Conservation (phyloP, 2,113 vertebrate species). For the Pelusios castaneus region DNA sequence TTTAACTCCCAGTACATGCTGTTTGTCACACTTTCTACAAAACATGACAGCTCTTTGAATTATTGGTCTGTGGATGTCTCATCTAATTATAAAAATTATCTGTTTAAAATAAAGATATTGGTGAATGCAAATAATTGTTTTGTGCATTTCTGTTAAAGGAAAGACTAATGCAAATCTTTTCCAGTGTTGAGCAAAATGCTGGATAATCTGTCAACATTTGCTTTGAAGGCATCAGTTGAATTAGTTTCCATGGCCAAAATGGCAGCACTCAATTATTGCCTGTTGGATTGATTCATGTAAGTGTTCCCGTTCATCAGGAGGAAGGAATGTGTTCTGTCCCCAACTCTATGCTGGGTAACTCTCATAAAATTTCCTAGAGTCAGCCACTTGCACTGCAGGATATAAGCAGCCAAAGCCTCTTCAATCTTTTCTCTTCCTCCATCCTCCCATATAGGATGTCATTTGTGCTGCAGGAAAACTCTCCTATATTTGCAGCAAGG, state of each 20-base stretch:
- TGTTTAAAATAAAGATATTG: constrained; percentile 34
- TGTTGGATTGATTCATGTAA: not conserved
- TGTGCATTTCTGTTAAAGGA: not conserved
- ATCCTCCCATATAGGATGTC: not conserved
- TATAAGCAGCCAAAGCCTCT: not conserved
- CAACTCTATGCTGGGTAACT: not conserved
- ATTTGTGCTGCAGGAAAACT: not conserved
- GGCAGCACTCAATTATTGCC: not conserved
- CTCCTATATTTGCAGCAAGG: not conserved
- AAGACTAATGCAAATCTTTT: not conserved
- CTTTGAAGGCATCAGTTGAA: not conserved
- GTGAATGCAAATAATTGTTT: not conserved
- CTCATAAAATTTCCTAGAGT: not conserved
- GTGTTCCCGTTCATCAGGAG: not conserved
- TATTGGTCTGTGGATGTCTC: constrained; percentile 39
- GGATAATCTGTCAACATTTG: not conserved
- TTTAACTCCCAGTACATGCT: constrained; percentile 40
- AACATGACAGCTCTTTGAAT: constrained; percentile 42
- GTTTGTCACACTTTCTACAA: constrained; percentile 39
- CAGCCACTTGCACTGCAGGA: not conserved
- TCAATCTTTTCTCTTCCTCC: not conserved
- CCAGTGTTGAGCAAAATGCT: not conserved
- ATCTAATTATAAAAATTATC: constrained; percentile 33
- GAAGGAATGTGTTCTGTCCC: not conserved
- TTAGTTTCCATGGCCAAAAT: not conserved